A percentile compares a stretch with the other conserved stretches of the same genome.
Conservation (phyloP, 1,140 invertebrate genomes). For the Diorhabda carinulata region DNA sequence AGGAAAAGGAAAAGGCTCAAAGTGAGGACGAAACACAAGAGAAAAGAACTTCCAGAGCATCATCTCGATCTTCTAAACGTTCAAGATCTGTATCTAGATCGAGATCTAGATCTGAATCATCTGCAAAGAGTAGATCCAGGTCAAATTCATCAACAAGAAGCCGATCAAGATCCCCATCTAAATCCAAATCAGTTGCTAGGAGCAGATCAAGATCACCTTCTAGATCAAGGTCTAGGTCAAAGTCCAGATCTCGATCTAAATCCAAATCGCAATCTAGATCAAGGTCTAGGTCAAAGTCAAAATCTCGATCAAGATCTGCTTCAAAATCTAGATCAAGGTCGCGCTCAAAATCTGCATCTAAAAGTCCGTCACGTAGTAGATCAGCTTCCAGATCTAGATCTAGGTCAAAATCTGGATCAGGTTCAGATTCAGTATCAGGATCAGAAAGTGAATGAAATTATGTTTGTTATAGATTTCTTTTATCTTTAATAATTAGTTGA, state of each 20-base stretch:
- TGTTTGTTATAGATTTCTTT: no score
- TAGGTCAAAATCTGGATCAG: conserved; percentile 29
- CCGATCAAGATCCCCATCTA: conserved; percentile 40
- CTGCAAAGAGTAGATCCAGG: conserved; percentile 41
- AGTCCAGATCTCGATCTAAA: conserved; percentile 34
- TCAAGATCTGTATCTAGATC: conserved; percentile 37
- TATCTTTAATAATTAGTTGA: no score
- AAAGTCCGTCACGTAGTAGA: conserved; percentile 38
- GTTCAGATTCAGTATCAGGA: neutral
- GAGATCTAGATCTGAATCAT: conserved; percentile 33
- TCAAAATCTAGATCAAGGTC: conserved; percentile 38
- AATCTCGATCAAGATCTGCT: conserved; percentile 30
- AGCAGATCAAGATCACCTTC: conserved; percentile 38
- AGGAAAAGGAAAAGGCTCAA: conserved; percentile 44
- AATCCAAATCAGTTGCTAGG: conserved; percentile 41
- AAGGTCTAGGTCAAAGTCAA: conserved; percentile 22
- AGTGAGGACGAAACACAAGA: conserved; percentile 8
- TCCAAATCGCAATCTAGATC: neutral
- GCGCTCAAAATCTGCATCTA: conserved; percentile 36
- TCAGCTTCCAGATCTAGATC: conserved; percentile 33
- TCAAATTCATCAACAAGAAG: conserved; percentile 43
- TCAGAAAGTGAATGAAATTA: conserved; percentile 12
- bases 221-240: conserved; percentile 39
- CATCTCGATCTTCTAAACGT: conserved; percentile 41
- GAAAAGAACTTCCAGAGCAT: conserved; percentile 21